Percentiles rank a stretch among this genome's conserved stretches.
Conservation (phyloP, 2,888 invertebrate genomes). For the Hirtodrosophila confusa region DNA sequence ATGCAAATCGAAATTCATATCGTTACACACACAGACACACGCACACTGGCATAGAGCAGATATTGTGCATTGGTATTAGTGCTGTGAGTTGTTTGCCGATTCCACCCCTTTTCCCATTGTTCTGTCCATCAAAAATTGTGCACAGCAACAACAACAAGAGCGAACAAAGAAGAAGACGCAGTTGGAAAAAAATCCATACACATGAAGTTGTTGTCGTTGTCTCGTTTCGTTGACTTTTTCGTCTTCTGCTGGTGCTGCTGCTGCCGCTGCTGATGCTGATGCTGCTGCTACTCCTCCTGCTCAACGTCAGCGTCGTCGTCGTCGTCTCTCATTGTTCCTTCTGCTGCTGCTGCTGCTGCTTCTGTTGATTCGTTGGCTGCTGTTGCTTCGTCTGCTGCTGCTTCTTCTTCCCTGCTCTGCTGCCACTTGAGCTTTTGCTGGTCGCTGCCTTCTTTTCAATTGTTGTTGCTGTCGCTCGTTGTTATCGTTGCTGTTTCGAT, state of each 20-base stretch:
- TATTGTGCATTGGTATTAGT: constrained; percentile 46
- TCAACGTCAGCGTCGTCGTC: constrained; percentile 46
- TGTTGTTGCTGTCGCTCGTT: constrained; percentile 50
- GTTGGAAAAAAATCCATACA: constrained; percentile 52
- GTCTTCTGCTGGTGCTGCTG: constrained; percentile 45
- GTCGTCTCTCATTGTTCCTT: constrained; percentile 63
- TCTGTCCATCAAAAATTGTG: constrained; percentile 82
- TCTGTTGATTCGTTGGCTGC: constrained; percentile 60
- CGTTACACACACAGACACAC: constrained; percentile 31
- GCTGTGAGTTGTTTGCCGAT: constrained; percentile 64
- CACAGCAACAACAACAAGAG: constrained; percentile 34
- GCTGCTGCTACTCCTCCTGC: constrained; percentile 40
- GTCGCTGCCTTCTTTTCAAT: constrained; percentile 64
- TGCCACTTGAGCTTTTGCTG: constrained; percentile 64
- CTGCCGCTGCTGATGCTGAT: constrained; percentile 18
- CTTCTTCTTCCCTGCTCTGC: constrained; percentile 18
- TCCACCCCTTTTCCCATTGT: constrained; percentile 84
- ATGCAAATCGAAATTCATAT: constrained; percentile 81
- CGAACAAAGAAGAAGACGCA: constrained; percentile 51
- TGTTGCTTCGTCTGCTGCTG: constrained; percentile 23
- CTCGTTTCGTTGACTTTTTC: constrained; percentile 70
- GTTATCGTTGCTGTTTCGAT: constrained; percentile 69
- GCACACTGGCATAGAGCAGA: constrained; percentile 28
- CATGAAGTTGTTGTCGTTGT: constrained; percentile 67
- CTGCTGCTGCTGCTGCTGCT: constrained; percentile 35